Conservation (phyloP, 2,113 vertebrate species). For the Sula dactylatra region DNA sequence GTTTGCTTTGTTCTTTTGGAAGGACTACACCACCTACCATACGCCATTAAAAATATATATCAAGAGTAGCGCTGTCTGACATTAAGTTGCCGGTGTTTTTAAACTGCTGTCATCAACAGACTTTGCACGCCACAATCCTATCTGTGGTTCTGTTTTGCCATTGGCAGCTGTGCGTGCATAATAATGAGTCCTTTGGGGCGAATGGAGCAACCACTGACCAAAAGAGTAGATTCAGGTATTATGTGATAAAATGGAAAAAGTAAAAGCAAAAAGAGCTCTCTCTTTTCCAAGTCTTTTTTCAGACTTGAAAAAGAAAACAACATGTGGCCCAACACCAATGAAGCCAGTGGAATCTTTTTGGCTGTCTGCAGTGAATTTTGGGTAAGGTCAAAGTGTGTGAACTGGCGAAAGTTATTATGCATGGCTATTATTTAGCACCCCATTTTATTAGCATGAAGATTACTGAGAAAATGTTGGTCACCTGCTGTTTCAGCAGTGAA, state of each 20-base stretch:
- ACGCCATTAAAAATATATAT: background rate
- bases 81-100: background rate
- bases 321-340: fast-evolving
- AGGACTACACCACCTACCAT: background rate
- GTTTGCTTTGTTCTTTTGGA: background rate
- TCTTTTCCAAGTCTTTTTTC: background rate
- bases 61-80: background rate
- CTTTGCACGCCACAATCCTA: background rate
- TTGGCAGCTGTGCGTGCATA: background rate
- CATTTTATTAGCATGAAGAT: background rate
- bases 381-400: background rate
- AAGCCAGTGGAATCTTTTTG: background rate
- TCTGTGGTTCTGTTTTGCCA: background rate
- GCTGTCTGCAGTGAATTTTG: background rate
- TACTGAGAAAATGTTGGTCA: background rate
- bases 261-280: background rate
- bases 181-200: background rate
- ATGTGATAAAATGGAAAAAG: background rate
- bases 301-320: background rate
- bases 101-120: background rate
- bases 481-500: background rate
- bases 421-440: background rate
- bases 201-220: background rate
- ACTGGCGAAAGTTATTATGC: background rate
- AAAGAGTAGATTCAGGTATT: background rate